Base-by-base conservation (phyloP, 2,797 vertebrate species). In the Otolemur crassicaudatus region DNA sequence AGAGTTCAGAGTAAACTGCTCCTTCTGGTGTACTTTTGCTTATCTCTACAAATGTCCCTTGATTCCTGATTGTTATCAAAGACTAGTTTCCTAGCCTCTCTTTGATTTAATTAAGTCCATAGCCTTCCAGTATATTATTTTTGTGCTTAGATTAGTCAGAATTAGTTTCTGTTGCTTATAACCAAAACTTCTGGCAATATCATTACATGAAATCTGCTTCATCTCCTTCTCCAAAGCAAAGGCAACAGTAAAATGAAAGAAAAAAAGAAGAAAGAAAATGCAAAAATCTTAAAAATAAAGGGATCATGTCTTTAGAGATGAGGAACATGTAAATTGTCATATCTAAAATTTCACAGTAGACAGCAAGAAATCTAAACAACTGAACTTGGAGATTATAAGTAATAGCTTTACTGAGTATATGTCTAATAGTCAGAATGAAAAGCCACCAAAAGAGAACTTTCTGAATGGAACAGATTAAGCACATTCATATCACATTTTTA, bases 221-320 rank as follows among this genome's bases (percentile, higher is more conserved):
- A 58, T 53, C 40, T 86, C 27, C 63, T 4, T 91, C 13, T 94
- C 27, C 40, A 96, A 84, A 91, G 65, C 16, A 88, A 73, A 76
- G 20, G 25, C 17, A 91, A 58, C 25, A 70, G 4, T 2, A 83
- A 70, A 91, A 70, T 76, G 5, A 58, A 63, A 46, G 29, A 20
- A 40, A 37, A 16, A 22, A 31, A 14, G 43, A 56, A 61, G 5
- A 9, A 53, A 7, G 2, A 14, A 31, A 84, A 91, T 7, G 5
- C 25, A 22, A 60, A 70, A 40, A 76, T 56, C 43, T 88, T 88
- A 61, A 92, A 96, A 72, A 85, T 88, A 14, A 88, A 76, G 25
- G 4, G 34, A 61, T 9, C 1, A 23, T 91, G 60, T 43, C 20
- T 87, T 86, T 56, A 49, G 80, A 14, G 6, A 84, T 94, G 94